Base-by-base conservation (phyloP, 2,113 vertebrate species). In the Sebastes schlegelii region DNA sequence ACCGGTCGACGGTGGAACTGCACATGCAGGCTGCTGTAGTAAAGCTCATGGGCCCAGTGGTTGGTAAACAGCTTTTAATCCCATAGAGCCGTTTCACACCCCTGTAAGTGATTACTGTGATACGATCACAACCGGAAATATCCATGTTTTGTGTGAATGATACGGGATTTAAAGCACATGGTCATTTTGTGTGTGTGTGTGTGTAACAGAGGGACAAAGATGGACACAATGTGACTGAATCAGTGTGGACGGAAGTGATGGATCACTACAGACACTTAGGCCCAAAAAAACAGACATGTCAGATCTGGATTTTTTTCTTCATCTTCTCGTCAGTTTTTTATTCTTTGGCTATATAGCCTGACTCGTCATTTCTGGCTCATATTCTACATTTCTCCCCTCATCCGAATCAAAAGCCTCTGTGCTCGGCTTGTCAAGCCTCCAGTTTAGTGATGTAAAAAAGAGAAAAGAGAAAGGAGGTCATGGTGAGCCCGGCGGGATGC, bases 401-500 rank as follows among this genome's bases (percentile, higher is more conserved):
- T 95, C 84, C 90, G 88, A 92, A 94, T 93, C 90, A 95, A 93
- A 95, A 82, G 71, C 75, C 80, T 74, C 82, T 92, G n/a, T 74
- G 84, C 90, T 92, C 42, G 87, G 90, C 91, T 89, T 94, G 94
- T 94, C 94, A 94, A 89, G 91, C 70, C 82, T 92, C 85, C 84
- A 91, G 91, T 93, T 92, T 92, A 91, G 86, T 93, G 94, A 94
- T 93, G 94, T 90, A 86, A 90, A 91, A 95, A 75, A 77, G 95
- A 95, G 86, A 58, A 45, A 58, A 57, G 64, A 62, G 70, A 93
- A 96, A 96, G 88, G 91, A 95, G 96, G 95, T 95, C 95, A 95
- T 82, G 17, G 51, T 84, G 79, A 66, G 90, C 93, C 94, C 92
- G 82, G 91, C 93, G 95, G 92, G 91, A 91, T 92, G 85, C 89